A percentile compares a stretch with the other conserved stretches of the same genome.
Evolutionary conservation across 2,113 vertebrate genomes (phyloP).

Genomic region (Australoheros scitulus): DNA sequence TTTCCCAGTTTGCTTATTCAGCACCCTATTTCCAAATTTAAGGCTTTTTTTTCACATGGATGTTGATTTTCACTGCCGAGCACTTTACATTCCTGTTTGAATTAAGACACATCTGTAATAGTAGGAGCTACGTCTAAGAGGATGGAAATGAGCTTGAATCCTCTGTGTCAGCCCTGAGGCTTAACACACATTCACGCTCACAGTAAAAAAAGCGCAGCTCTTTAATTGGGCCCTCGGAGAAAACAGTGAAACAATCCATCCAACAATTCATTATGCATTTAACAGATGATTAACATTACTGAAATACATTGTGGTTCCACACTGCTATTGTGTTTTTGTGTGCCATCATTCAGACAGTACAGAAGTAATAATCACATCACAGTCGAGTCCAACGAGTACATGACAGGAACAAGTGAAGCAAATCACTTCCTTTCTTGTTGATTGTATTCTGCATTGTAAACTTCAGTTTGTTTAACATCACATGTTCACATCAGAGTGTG

Average conservation of each 20-base stretch:
- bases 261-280: slow-evolving; percentile 78
- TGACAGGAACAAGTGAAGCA: background rate
- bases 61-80: background rate
- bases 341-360: slow-evolving; percentile 5
- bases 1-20: background rate
- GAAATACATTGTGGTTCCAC: slow-evolving; percentile 41
- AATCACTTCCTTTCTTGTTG: background rate
- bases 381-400: background rate
- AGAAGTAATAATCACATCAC: background rate
- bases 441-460: background rate
- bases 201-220: slow-evolving; percentile 33
- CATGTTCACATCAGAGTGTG: background rate
- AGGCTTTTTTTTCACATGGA: background rate
- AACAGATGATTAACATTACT: slow-evolving; percentile 72
- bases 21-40: slow-evolving; percentile 7
- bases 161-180: slow-evolving; percentile 41
- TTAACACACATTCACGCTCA: slow-evolving; percentile 49
- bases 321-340: slow-evolving; percentile 19
- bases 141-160: slow-evolving; percentile 50
- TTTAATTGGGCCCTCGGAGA: slow-evolving; percentile 82
- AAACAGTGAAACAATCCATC: slow-evolving; percentile 71
- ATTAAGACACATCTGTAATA: slow-evolving; percentile 15
- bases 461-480: background rate
- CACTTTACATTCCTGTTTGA: slow-evolving; percentile 9
- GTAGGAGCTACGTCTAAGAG: slow-evolving; percentile 17